phyloP scores from a whole-genome alignment of 2,113 vertebrate genomes.

The Conger conger region DNA sequence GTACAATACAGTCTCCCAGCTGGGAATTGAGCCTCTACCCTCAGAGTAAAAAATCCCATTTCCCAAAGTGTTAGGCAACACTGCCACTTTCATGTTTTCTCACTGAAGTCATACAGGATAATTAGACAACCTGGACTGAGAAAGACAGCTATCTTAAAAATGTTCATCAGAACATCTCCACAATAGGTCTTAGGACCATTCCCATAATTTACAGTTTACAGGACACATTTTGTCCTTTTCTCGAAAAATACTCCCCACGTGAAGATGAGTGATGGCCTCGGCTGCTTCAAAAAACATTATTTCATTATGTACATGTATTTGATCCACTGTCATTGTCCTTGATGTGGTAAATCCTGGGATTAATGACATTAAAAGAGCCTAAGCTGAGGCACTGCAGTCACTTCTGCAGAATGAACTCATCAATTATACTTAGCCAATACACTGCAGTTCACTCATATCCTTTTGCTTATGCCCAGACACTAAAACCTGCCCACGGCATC shows the following conservation, averaged over 20 bases:
- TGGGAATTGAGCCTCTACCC: too few relatives aligned
- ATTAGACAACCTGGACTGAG: neutral
- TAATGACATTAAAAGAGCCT: slow-evolving; percentile 28
- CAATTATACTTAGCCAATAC: neutral
- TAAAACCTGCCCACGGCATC: neutral
- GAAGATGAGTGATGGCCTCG: neutral
- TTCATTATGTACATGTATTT: slow-evolving; percentile 7
- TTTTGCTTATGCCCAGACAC: neutral
- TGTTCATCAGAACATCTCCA: neutral
- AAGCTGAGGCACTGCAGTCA: neutral
- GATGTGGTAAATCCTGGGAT: neutral
- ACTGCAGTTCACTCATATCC: neutral
- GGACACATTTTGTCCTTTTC: neutral
- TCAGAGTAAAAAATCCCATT: too few relatives aligned
- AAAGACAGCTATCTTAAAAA: neutral
- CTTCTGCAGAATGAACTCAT: slow-evolving; percentile 7
- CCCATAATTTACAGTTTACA: neutral
- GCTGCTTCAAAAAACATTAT: neutral
- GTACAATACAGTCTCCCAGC: too few relatives aligned
- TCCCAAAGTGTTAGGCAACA: too few relatives aligned
- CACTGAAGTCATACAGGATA: neutral
- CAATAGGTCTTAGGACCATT: neutral
- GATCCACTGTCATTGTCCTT: neutral
- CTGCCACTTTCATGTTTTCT: neutral
- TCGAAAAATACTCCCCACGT: neutral